phyloP scores from a whole-genome alignment of 2,113 vertebrate species.

The Odontesthes bonariensis region DNA sequence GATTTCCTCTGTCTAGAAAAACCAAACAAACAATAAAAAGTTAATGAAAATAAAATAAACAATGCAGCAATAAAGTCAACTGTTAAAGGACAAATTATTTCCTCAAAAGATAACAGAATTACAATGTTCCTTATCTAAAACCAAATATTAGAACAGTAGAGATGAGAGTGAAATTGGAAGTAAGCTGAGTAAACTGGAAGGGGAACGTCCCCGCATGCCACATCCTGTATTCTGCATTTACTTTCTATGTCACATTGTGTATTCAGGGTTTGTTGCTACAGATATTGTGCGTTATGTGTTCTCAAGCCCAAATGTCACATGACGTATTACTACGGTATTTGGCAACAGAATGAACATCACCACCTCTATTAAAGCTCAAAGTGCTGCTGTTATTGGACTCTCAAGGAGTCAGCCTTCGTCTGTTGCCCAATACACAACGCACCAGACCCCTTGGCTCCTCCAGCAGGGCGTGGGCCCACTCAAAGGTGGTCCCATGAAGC shows the following conservation, averaged over 20 bases:
- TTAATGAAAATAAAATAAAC: neutral
- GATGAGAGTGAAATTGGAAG: constrained; percentile 1
- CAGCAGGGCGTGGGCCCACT: neutral
- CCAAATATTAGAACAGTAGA: constrained; percentile 13
- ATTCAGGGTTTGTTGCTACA: constrained; percentile 4
- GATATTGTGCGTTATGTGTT: neutral
- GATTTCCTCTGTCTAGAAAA: constrained; percentile 38
- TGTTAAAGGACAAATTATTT: no score
- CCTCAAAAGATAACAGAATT: neutral
- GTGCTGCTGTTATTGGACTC: neutral
- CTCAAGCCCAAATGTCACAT: neutral
- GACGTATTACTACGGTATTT: constrained; percentile 6
- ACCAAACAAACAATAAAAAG: neutral
- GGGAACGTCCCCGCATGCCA: neutral
- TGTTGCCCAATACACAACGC: no score
- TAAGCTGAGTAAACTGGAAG: neutral
- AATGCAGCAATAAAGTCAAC: neutral
- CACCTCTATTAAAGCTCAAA: neutral
- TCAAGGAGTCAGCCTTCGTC: no score
- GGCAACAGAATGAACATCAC: constrained; percentile 5
- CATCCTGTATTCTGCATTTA: constrained; percentile 8
- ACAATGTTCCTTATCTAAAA: neutral
- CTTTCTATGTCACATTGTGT: constrained; percentile 7
- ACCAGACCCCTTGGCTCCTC: no score
- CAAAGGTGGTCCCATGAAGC: neutral